Evolutionary conservation across 2,888 invertebrate genomes (phyloP).

Genomic region (Nomada hirtipes): DNA sequence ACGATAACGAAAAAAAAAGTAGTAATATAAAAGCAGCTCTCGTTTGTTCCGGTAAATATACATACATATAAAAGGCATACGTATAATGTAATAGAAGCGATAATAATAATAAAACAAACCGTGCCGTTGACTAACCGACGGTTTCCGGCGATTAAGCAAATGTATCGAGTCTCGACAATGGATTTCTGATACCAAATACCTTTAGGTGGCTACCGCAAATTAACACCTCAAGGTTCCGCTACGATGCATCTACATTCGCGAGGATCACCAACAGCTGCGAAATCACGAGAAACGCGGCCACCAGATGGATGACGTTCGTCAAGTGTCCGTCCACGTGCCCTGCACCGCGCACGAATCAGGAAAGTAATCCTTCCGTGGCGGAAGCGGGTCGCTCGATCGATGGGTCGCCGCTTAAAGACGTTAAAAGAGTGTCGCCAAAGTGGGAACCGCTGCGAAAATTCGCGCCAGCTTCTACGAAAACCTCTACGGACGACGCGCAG

Average conservation of each 20-base stretch:
- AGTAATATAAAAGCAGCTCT: conserved; percentile 18
- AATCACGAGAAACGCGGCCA: conserved; percentile 55
- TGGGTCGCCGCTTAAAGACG: conserved; percentile 32
- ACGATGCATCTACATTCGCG: conserved; percentile 67
- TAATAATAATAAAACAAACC: conserved; percentile 22
- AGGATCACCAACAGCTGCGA: conserved; percentile 66
- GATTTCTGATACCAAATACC: conserved; percentile 62
- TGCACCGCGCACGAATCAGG: conserved; percentile 61
- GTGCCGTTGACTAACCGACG: conserved; percentile 38
- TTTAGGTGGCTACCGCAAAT: conserved; percentile 68
- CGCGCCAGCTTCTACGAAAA: conserved; percentile 41
- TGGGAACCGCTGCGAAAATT: conserved; percentile 74
- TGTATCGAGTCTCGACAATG: conserved; percentile 48
- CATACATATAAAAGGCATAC: conserved; percentile 6
- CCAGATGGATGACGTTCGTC: conserved; percentile 74
- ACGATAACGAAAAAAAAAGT: background rate
- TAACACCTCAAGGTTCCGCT: conserved; percentile 67
- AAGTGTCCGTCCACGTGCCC: conserved; percentile 72
- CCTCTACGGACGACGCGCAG: conserved; percentile 7
- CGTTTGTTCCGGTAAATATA: conserved; percentile 53
- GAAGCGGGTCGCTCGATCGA: conserved; percentile 27
- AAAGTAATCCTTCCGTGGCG: conserved; percentile 45
- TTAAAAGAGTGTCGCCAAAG: conserved; percentile 48
- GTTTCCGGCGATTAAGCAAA: conserved; percentile 49
- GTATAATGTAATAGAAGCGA: conserved; percentile 7